These are phyloP conservation scores for Helicorthomorpha holstii DNA, from an alignment of 1,140 invertebrate genomes.

Conservation along the genomic window DNA sequence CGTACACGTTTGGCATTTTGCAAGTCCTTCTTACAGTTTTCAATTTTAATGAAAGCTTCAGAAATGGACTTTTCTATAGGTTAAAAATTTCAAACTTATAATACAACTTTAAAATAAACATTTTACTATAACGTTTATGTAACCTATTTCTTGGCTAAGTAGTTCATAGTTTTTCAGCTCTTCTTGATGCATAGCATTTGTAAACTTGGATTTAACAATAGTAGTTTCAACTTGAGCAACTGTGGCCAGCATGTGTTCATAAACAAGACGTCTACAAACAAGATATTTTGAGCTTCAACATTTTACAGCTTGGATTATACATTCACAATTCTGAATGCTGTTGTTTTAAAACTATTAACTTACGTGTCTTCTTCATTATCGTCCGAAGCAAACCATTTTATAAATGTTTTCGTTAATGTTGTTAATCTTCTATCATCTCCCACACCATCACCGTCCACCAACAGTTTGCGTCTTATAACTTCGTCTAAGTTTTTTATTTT, in stretches of 20 bases:
- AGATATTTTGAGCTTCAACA: not conserved
- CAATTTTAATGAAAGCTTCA: conserved; percentile 13
- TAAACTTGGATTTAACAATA: conserved; percentile 61
- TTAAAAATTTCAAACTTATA: not conserved
- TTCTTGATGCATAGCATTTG: conserved; percentile 59
- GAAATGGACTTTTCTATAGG: conserved; percentile 10
- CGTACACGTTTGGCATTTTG: conserved; percentile 32
- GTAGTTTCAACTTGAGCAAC: conserved; percentile 74
- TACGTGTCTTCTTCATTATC: conserved; percentile 51
- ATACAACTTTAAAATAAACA: not conserved
- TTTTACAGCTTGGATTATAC: not conserved
- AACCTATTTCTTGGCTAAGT: conserved; percentile 54
- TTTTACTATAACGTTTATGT: conserved; percentile 4
- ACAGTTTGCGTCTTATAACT: no score
- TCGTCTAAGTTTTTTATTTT: no score
- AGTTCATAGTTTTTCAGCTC: conserved; percentile 71
- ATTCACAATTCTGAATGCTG: not conserved
- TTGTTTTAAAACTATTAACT: conserved; percentile 8
- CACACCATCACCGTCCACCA: conserved; percentile 90
- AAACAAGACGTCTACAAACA: conserved; percentile 14
- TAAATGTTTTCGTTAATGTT: conserved; percentile 64
- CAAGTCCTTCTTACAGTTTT: conserved; percentile 23
- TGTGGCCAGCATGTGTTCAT: conserved; percentile 62
- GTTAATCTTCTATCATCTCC: conserved; percentile 83
- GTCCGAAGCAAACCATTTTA: conserved; percentile 63